Evolutionary conservation across 2,797 vertebrate genomes (phyloP), one percentile per base, ranked within the genome.

Genomic region (Threskiornis aethiopicus): DNA sequence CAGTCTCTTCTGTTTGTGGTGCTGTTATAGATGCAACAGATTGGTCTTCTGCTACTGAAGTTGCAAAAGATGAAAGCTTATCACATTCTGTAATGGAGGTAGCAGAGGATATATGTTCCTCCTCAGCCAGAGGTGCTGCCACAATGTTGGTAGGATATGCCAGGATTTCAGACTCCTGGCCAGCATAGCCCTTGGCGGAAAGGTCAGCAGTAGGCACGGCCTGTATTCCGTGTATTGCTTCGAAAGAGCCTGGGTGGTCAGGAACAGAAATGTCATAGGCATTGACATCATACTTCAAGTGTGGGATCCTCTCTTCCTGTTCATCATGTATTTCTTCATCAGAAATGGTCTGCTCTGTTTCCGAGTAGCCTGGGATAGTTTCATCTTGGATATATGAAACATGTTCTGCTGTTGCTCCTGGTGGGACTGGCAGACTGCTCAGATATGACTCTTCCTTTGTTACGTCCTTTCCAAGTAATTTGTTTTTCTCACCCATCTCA

Each of bases 71-170:
- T 11, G 99, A 99, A 79, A 99, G 98, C 84, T 99, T 99, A 97
- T 99, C 99, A 71, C 99, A 99, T 75, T 99, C 99, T 14, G 99
- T 99, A 96, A 99, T 99, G 69, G 99, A 99, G 11, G 99, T 99
- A 41, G 99, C 99, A 6, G 99, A 99, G 46, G 99, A 99, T 88
- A 99, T 98, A 17, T 99, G 99, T 70, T 99, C 99, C 92, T 99
- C 99, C 96, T 99, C 99, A 22, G 99, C 99, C 55, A 99, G 98
- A 31, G 99, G 99, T 77, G 99, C 99, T 4, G 99, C 98, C 72
- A 99, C 99, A 73, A 99, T 99, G 96, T 99, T 98, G 37, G 98
- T 98, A 24, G 99, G 98, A 86, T 99, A 99, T 1, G 98, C 98
- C 37, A 99, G 98, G 21, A 99, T 97, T 95, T 99, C 98, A 8